Evolutionary conservation across 2,113 vertebrate species (phyloP).

Genomic region (Mixornis gularis): DNA sequence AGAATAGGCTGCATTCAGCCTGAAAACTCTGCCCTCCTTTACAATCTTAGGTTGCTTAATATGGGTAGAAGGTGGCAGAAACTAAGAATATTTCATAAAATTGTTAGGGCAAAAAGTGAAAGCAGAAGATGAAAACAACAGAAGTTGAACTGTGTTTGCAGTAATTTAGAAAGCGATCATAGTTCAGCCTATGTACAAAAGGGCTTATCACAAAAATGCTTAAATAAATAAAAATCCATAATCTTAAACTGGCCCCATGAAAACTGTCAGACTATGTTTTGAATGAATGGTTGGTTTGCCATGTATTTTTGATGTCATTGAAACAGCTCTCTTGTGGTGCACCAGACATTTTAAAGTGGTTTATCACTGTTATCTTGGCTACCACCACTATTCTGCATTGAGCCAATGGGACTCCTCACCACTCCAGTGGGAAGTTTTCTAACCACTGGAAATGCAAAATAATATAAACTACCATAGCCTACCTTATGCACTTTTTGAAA

Average conservation of each 20-base stretch:
- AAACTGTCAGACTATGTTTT: background rate
- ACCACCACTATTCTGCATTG: background rate
- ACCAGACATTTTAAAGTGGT: background rate
- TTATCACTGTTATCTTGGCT: conserved; percentile 11
- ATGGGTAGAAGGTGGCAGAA: conserved; percentile 22
- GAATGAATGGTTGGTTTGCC: background rate
- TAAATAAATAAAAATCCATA: background rate
- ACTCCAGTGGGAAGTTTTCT: background rate
- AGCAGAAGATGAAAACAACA: background rate
- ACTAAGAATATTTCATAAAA: background rate
- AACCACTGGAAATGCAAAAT: background rate
- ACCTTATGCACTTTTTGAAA: background rate
- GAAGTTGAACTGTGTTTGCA: background rate
- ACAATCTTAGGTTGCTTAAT: background rate
- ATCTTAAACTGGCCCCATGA: background rate
- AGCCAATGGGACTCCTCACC: background rate
- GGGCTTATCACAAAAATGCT: background rate
- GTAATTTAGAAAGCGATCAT: background rate
- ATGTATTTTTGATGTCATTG: background rate
- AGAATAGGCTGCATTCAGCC: background rate
- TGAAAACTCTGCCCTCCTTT: conserved; percentile 32
- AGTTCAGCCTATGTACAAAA: background rate
- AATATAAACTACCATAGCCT: background rate
- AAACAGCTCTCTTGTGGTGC: background rate
- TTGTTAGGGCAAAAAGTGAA: background rate